These are phyloP conservation scores for Lytechinus pictus DNA, from an alignment of 35 echinoderm and acorn worm species.

Conservation along the genomic window DNA sequence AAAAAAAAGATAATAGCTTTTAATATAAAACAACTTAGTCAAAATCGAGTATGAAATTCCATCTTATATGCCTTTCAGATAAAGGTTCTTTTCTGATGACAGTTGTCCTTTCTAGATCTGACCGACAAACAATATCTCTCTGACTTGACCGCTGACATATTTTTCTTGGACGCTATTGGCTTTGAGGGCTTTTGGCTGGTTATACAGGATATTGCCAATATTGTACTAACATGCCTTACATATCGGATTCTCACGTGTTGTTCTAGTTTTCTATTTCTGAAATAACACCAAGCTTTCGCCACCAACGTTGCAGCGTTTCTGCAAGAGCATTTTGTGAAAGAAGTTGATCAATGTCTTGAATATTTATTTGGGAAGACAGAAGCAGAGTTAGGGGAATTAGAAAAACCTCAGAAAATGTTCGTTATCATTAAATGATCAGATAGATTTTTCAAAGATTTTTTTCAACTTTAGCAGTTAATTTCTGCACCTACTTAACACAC, in stretches of 20 bases:
- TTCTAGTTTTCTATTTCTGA: not conserved
- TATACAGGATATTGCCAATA: conserved; percentile 12
- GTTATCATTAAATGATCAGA: too few species aligned
- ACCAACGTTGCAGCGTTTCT: not conserved
- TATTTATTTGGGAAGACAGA: not conserved
- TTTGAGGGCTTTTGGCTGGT: not conserved
- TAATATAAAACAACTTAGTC: not conserved
- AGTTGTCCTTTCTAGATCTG: not conserved
- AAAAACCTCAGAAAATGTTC: too few species aligned
- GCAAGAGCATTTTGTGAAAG: not conserved
- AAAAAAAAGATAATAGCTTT: too few species aligned
- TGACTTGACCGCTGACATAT: not conserved
- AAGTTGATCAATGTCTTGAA: not conserved
- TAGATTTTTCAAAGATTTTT: too few species aligned
- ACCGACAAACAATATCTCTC: not conserved
- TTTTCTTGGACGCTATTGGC: not conserved
- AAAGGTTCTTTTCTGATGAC: not conserved
- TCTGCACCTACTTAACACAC: too few species aligned
- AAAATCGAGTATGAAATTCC: not conserved
- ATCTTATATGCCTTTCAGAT: not conserved
- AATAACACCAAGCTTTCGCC: not conserved
- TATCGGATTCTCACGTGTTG: not conserved
- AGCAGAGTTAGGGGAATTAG: not conserved
- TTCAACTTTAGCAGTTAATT: too few species aligned
- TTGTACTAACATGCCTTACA: not conserved